A percentile compares a stretch with the other conserved stretches of the same genome.
Evolutionary conservation across 2,113 vertebrate species (phyloP).

Genomic region (Alligator mississippiensis): DNA sequence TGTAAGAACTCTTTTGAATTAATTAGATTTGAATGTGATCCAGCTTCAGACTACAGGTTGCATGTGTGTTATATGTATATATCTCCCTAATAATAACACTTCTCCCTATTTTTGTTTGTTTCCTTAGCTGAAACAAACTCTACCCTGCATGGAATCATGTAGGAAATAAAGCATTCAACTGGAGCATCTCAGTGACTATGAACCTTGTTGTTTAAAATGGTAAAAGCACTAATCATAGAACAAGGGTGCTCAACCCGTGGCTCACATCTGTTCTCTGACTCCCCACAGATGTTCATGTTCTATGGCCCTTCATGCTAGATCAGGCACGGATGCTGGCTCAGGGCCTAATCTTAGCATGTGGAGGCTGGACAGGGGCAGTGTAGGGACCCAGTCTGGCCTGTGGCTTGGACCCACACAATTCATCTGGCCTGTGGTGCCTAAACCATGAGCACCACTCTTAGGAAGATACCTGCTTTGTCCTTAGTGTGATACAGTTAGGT

Average conservation of each 20-base stretch:
- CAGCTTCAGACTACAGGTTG: not conserved
- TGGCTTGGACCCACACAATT: no score
- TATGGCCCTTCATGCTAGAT: no score
- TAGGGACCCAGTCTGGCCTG: no score
- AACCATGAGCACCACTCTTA: not conserved
- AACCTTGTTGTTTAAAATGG: not conserved
- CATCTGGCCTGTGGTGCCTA: no score
- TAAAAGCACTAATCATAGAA: not conserved
- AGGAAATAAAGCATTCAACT: not conserved
- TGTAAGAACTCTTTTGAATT: not conserved
- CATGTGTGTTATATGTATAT: not conserved
- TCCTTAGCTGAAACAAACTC: not conserved
- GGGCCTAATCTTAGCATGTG: no score
- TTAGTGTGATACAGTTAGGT: not conserved
- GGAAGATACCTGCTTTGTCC: not conserved
- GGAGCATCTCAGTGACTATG: not conserved
- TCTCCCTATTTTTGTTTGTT: not conserved
- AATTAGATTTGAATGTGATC: constrained; percentile 8
- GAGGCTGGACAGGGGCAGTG: no score
- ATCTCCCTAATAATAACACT: not conserved
- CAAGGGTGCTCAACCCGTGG: no score
- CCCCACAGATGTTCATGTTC: no score
- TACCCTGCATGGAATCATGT: not conserved
- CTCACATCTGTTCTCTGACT: no score
- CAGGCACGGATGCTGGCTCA: no score